These are phyloP conservation scores for Alsophila aescularia DNA, from an alignment of 2,888 invertebrate genomes.

Conservation along the genomic window DNA sequence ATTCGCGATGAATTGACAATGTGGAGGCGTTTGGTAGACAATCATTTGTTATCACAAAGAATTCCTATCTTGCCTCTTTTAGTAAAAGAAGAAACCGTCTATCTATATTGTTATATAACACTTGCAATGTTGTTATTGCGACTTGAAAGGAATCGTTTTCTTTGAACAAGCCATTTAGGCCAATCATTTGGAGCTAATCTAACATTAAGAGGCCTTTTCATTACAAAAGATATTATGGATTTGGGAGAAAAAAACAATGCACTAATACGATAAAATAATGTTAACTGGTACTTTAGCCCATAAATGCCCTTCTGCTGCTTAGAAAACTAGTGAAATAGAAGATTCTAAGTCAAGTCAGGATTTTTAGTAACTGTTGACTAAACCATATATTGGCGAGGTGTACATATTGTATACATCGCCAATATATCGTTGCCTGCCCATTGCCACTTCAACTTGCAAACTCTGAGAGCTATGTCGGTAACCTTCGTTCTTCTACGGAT, in stretches of 20 bases:
- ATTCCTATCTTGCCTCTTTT: background rate
- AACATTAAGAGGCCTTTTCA: background rate
- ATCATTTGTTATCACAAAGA: background rate
- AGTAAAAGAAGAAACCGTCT: background rate
- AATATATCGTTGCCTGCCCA: too few relatives aligned
- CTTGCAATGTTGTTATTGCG: background rate
- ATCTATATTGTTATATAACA: background rate
- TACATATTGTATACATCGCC: too few relatives aligned
- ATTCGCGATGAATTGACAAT: conserved; percentile 33
- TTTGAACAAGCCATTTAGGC: background rate
- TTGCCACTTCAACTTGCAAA: too few relatives aligned
- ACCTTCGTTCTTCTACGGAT: too few relatives aligned
- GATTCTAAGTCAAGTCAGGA: too few relatives aligned
- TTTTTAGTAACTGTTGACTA: too few relatives aligned
- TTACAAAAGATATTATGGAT: background rate
- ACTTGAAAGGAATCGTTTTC: background rate
- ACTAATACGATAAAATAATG: too few relatives aligned
- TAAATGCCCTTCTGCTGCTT: too few relatives aligned
- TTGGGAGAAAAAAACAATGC: background rate
- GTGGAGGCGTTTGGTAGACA: conserved; percentile 20
- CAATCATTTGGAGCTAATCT: background rate
- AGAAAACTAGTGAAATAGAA: too few relatives aligned
- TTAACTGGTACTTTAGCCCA: too few relatives aligned
- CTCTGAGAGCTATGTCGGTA: too few relatives aligned
- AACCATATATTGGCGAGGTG: too few relatives aligned